Percentiles rank a stretch among this genome's conserved stretches.
Conservation (phyloP, 53 echinoderm and acorn worm genomes). For the Zoroaster sp. region DNA sequence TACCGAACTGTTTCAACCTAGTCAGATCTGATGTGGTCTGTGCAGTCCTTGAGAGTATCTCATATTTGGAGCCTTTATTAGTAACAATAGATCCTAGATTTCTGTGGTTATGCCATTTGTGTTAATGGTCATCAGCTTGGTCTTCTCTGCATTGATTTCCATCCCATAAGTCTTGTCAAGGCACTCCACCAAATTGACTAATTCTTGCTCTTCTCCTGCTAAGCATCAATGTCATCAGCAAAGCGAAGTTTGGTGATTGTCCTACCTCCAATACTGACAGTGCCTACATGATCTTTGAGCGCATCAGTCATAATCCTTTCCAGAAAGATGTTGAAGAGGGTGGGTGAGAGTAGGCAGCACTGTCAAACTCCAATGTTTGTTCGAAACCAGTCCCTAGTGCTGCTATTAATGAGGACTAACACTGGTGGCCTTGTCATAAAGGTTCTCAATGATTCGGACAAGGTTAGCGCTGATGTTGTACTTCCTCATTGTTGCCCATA, state of each 20-base stretch:
- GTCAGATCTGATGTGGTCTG: no score
- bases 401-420: slow-evolving; percentile 12
- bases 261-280: slow-evolving; percentile 22
- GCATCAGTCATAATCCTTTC: slow-evolving; percentile 57
- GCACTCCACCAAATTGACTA: slow-evolving; percentile 3
- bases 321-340: slow-evolving; percentile 61
- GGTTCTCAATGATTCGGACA: slow-evolving; percentile 32
- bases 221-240: slow-evolving; percentile 27
- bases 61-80: no score
- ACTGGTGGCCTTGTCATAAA: slow-evolving; percentile 48
- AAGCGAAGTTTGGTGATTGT: slow-evolving; percentile 18
- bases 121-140: slow-evolving; percentile 52
- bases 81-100: neutral
- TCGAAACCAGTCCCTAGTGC: slow-evolving; percentile 13
- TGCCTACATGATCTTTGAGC: slow-evolving; percentile 13
- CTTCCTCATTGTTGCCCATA: no score
- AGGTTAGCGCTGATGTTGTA: slow-evolving; percentile 34
- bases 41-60: no score
- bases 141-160: slow-evolving; percentile 46
- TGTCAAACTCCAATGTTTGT: slow-evolving; percentile 28
- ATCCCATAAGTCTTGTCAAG: slow-evolving; percentile 37
- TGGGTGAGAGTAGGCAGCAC: slow-evolving; percentile 35
- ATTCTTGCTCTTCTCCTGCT: slow-evolving; percentile 42
- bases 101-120: neutral
- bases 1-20: no score